Base-by-base conservation (phyloP, 2,888 invertebrate species). In the Cantharis rufa region DNA sequence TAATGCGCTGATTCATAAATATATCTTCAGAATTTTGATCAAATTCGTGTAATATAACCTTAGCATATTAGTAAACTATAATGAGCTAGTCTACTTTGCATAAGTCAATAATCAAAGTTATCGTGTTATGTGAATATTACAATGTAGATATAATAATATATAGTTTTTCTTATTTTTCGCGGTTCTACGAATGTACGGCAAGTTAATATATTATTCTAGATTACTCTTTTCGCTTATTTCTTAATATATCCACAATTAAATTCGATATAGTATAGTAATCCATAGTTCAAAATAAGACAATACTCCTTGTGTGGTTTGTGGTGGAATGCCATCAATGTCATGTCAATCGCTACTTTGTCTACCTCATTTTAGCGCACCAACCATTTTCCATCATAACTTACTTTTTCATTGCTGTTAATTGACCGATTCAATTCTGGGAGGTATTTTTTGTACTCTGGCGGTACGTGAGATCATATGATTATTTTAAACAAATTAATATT, bases 381-480 rank as follows among this genome's bases (percentile, higher is more conserved):
- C 72, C 79, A 80, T 76, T 81, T 80, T 82, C 81, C 81, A 81
- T 82, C 74, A 82, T 81, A 82, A 82, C 82, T 81, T 80, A 76
- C 81, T 82, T 83, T 82, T 82, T 82, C 80, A 81, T 81, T 81
- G 78, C 72, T 79, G 78, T 79, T 83, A 85, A 84, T 84, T 84
- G 83, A 84, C 82, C 82, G 82, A 84, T 84, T 84, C 83, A 81
- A 82, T 81, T 82, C 83, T 83, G 85, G 85, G 84, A 82, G 84
- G 84, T 84, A 82, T 77, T 84, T 84, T 84, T 84, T 84, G 78
- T 74, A 15, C 61, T 64, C 13, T 13, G 24, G 64, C 18, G 70
- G 68, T 28, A 74, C 69, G 73, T 63, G 76, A 68, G 64, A 69
- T 78, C 69, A 73, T 78, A 70, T 76, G 73, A 27, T 71, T 76